phyloP scores from a whole-genome alignment of 2,113 vertebrate species.

The Piaya cayana region DNA sequence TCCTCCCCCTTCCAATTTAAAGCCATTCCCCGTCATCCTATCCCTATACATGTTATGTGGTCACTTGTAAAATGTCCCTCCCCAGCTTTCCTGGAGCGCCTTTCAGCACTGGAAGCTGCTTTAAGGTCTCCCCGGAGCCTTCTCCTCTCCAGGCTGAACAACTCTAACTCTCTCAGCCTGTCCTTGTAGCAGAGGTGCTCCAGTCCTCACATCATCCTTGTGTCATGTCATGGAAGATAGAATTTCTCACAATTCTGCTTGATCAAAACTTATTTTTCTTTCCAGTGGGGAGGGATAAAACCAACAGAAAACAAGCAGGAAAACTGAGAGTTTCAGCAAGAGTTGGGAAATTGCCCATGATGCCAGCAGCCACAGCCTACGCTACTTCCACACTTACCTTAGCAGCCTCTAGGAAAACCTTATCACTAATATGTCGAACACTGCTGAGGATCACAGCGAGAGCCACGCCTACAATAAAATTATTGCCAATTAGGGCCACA shows the following conservation, averaged over 20 bases:
- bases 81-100: too few relatives aligned
- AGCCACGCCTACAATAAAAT: constrained; percentile 84
- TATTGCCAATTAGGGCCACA: not conserved
- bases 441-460: constrained; percentile 94
- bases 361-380: not conserved
- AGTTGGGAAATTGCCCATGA: not conserved
- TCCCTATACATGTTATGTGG: too few relatives aligned
- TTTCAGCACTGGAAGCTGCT: too few relatives aligned
- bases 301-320: not conserved
- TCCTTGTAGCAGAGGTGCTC: too few relatives aligned
- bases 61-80: too few relatives aligned
- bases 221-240: not conserved
- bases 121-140: too few relatives aligned
- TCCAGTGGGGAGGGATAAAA: rapidly evolving
- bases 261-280: not conserved
- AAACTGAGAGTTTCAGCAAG: not conserved
- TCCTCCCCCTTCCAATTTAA: too few relatives aligned
- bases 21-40: too few relatives aligned
- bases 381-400: constrained; percentile 81
- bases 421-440: constrained; percentile 92
- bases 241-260: rapidly evolving
- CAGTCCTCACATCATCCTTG: too few relatives aligned
- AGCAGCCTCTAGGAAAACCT: constrained; percentile 94
- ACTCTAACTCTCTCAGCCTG: too few relatives aligned
- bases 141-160: too few relatives aligned